A percentile compares a stretch with the other conserved stretches of the same genome.
These are phyloP conservation scores for Actenoides hombroni DNA, from an alignment of 2,113 vertebrate species.

Conservation along the genomic window DNA sequence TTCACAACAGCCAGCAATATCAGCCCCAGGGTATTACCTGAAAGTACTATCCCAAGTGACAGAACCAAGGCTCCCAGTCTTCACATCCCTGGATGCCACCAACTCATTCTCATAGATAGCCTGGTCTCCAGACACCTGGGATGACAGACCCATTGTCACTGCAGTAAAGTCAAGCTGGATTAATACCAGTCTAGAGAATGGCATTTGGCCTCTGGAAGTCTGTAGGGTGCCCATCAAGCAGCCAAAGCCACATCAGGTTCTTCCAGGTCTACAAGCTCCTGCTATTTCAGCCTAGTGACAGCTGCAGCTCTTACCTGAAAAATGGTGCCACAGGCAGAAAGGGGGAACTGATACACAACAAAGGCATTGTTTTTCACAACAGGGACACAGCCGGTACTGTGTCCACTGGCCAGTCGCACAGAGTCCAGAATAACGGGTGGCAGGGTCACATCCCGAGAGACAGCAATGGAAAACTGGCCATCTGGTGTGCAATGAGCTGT, in stretches of 20 bases:
- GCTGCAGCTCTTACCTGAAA: conserved; percentile 38
- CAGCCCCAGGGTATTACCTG: conserved; percentile 39
- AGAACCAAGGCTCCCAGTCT: conserved; percentile 4
- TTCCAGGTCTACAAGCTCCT: neutral
- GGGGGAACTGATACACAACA: conserved; percentile 55
- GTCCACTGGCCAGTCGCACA: conserved; percentile 20
- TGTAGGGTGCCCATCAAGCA: neutral
- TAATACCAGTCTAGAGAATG: neutral
- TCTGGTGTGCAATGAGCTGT: conserved; percentile 60
- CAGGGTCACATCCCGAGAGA: conserved; percentile 41
- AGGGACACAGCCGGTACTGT: conserved; percentile 28
- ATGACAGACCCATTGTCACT: neutral
- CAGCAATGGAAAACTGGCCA: conserved; percentile 40
- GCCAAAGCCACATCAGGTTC: neutral
- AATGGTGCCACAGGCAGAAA: conserved; percentile 67
- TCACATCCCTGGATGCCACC: conserved; percentile 12
- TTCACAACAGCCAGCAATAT: neutral
- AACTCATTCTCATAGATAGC: conserved; percentile 61
- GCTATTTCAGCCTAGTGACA: neutral
- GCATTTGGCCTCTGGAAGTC: neutral
- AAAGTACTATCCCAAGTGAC: conserved; percentile 63
- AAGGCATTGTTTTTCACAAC: conserved; percentile 26
- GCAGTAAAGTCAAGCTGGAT: neutral
- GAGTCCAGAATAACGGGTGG: conserved; percentile 55
- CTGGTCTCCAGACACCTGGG: conserved; percentile 41